A percentile compares a stretch with the other conserved stretches of the same genome.
Conservation (phyloP, 1,140 invertebrate species). For the Coelopa frigida region DNA sequence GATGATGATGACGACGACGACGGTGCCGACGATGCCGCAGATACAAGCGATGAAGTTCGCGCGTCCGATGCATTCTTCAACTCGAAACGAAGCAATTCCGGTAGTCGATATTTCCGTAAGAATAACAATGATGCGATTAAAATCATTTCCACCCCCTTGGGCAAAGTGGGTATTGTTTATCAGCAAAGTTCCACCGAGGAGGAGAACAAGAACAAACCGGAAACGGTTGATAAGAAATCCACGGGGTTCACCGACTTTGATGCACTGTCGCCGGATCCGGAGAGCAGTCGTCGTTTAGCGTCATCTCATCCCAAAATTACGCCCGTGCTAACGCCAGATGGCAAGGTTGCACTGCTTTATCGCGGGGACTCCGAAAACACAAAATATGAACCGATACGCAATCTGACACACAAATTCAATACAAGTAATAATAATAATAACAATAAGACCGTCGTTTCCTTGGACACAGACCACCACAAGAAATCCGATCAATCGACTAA, state of each 20-base stretch:
- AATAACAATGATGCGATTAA: slow-evolving; percentile 44
- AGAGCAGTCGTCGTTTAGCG: slow-evolving; percentile 44
- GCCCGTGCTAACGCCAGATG: slow-evolving; percentile 44
- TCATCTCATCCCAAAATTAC: slow-evolving; percentile 45
- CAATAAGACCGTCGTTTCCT: not conserved
- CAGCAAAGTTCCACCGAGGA: slow-evolving; percentile 30
- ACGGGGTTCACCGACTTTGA: slow-evolving; percentile 37
- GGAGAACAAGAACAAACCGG: slow-evolving; percentile 14
- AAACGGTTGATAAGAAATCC: slow-evolving; percentile 27
- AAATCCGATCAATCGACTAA: slow-evolving; percentile 8
- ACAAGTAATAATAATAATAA: slow-evolving; percentile 12
- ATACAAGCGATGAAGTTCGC: slow-evolving; percentile 11
- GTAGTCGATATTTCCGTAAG: slow-evolving; percentile 39
- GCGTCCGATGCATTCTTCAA: slow-evolving; percentile 33
- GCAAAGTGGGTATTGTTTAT: slow-evolving; percentile 43
- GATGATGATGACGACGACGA: slow-evolving; percentile 25
- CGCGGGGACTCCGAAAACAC: slow-evolving; percentile 43
- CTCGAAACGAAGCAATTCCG: slow-evolving; percentile 23
- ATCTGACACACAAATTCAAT: slow-evolving; percentile 39
- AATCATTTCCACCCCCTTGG: slow-evolving; percentile 41
- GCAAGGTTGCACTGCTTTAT: slow-evolving; percentile 45
- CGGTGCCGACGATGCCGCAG: slow-evolving; percentile 13
- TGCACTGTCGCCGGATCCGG: slow-evolving; percentile 41
- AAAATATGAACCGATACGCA: slow-evolving; percentile 43
- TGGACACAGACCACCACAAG: not conserved